phyloP scores from a whole-genome alignment of 2,888 invertebrate species.

The Caenorhabditis drosophilae region DNA sequence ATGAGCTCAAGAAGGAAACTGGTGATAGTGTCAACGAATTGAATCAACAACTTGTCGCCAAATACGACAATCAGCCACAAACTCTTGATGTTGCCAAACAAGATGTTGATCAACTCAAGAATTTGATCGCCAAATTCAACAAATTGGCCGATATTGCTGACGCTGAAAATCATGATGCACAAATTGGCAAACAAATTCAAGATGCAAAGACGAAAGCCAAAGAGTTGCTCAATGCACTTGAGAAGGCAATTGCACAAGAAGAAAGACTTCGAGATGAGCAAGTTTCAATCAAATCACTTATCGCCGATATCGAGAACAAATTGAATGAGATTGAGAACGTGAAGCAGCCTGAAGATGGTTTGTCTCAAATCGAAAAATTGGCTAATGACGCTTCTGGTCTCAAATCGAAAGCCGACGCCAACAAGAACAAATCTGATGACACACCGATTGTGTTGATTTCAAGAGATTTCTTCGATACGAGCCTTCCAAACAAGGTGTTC shows the following conservation, averaged over 20 bases:
- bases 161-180: conserved; percentile 25
- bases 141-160: conserved; percentile 18
- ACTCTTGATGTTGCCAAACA: conserved; percentile 24
- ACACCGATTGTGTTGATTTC: conserved; percentile 18
- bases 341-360: conserved; percentile 18
- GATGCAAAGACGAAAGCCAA: conserved; percentile 39
- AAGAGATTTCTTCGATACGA: conserved; percentile 19
- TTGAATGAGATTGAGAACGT: conserved; percentile 17
- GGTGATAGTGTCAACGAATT: conserved; percentile 7
- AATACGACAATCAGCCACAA: conserved; percentile 17
- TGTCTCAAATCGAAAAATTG: conserved; percentile 32
- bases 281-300: conserved; percentile 11
- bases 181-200: conserved; percentile 36
- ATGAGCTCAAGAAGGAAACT: conserved; percentile 11
- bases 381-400: conserved; percentile 28
- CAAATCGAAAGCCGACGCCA: conserved; percentile 13
- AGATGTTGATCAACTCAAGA: conserved; percentile 14
- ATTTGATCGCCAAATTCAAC: conserved; percentile 14
- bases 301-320: conserved; percentile 17
- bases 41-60: conserved; percentile 15
- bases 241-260: conserved; percentile 29
- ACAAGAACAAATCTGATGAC: conserved; percentile 17
- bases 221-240: conserved; percentile 31
- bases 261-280: conserved; percentile 27
- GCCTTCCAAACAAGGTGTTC: conserved; percentile 17